Base-by-base conservation (phyloP, 2,888 invertebrate genomes). In the Drosophila bunnanda region DNA sequence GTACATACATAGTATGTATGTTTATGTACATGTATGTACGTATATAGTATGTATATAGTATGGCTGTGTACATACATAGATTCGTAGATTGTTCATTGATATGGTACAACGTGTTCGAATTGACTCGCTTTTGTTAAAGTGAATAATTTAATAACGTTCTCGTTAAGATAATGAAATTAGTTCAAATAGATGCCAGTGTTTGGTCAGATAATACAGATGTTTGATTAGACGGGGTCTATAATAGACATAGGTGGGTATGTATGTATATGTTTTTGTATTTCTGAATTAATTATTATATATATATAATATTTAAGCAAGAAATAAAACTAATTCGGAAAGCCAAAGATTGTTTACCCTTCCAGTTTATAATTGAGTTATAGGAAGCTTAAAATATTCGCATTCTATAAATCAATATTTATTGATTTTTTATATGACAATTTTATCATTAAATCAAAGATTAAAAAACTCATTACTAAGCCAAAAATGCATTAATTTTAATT, bases 141-240 rank as follows among this genome's bases (percentile, higher is more conserved):
- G 87, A 83, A 82, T 88, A 88, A 87, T 88, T 82, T 88, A 86
- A 88, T 88, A 88, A 76, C 83, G 87, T 55, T 56, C 83, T 77
- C 87, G 82, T 82, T 88, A 88, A 86, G 80, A 76, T 88, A 82
- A 82, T 88, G 89, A 88, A 82, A 83, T 82, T 88, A 71, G 87
- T 88, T 71, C 89, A 74, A 86, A 75, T 62, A 66, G 81, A 32
- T 82, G 61, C 41, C 44, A 59, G 30, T 13, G 59, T 57, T 46
- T 52, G 54, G 48, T 39, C 72, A 58, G 68, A 71, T 71, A 71
- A 56, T 67, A 55, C 50, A 43, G 64, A 36, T 54, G 57, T 56
- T 32, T 67, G 76, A 79, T 79, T 69, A 66, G 28, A 59, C n/a
- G 2, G 25, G 44, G 8, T 15, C 43, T 43, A 36, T 9, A 6